A percentile compares a stretch with the other conserved stretches of the same genome.
Conservation (phyloP, 2,888 invertebrate species). For the Sinotaia quadrata region DNA sequence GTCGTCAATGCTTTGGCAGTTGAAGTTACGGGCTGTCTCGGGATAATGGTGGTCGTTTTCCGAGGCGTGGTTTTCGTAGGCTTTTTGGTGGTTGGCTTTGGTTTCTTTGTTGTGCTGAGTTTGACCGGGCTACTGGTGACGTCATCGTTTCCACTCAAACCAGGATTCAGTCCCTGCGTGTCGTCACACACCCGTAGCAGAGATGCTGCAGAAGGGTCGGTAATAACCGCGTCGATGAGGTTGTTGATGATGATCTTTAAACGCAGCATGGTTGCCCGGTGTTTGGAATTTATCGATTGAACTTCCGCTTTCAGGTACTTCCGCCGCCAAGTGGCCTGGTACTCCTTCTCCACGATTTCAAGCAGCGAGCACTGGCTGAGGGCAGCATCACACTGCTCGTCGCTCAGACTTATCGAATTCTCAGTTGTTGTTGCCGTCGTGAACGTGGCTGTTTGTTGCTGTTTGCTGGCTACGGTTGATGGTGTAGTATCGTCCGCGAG, state of each 20-base stretch:
- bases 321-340: background rate
- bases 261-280: background rate
- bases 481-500: background rate
- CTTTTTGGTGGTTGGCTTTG: background rate
- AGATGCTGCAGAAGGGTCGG: background rate
- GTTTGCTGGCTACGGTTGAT: background rate
- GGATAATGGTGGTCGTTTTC: background rate
- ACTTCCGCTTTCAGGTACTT: background rate
- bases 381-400: slow-evolving; percentile 8
- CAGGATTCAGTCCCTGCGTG: background rate
- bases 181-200: background rate
- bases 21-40: too few species aligned
- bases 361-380: slow-evolving; percentile 1
- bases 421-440: background rate
- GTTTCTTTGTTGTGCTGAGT: background rate
- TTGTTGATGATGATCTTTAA: background rate
- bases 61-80: background rate
- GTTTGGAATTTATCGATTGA: background rate
- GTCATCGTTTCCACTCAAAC: background rate
- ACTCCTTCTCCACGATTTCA: background rate
- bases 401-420: background rate
- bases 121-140: background rate
- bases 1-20: too few species aligned
- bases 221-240: background rate
- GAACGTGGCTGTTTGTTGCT: background rate